A percentile compares a stretch with the other conserved stretches of the same genome.
Evolutionary conservation across 2,888 invertebrate species (phyloP).

Genomic region (Alsophila aescularia): DNA sequence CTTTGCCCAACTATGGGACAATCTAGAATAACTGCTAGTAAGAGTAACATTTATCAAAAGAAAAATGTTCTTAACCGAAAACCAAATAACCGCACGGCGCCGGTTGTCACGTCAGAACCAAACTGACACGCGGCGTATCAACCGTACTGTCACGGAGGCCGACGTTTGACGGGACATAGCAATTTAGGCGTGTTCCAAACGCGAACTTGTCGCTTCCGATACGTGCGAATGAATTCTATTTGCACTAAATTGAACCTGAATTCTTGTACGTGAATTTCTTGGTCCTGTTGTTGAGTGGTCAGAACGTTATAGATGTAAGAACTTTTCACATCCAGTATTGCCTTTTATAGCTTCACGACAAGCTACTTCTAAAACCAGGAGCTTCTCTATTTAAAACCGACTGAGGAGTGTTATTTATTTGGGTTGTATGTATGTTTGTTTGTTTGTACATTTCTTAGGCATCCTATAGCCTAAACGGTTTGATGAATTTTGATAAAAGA

Average conservation of each 20-base stretch:
- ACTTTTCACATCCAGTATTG: no score
- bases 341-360: no score
- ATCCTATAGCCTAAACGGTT: no score
- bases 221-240: slow-evolving; percentile 15
- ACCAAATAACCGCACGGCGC: slow-evolving; percentile 19
- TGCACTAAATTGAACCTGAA: slow-evolving; percentile 10
- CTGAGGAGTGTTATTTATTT: no score
- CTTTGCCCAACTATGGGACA: no score
- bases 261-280: background rate
- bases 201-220: slow-evolving; percentile 14
- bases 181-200: slow-evolving; percentile 31
- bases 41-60: background rate
- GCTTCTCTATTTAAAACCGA: no score
- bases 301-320: background rate
- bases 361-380: no score
- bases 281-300: background rate
- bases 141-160: slow-evolving; percentile 24
- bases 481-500: no score
- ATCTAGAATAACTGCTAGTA: no score
- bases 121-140: slow-evolving; percentile 31
- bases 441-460: no score
- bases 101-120: slow-evolving; percentile 21
- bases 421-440: no score
- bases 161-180: slow-evolving; percentile 30
- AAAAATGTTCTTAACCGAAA: background rate